These are phyloP conservation scores for Helogale parvula DNA, from an alignment of 2,113 vertebrate species.

Conservation along the genomic window DNA sequence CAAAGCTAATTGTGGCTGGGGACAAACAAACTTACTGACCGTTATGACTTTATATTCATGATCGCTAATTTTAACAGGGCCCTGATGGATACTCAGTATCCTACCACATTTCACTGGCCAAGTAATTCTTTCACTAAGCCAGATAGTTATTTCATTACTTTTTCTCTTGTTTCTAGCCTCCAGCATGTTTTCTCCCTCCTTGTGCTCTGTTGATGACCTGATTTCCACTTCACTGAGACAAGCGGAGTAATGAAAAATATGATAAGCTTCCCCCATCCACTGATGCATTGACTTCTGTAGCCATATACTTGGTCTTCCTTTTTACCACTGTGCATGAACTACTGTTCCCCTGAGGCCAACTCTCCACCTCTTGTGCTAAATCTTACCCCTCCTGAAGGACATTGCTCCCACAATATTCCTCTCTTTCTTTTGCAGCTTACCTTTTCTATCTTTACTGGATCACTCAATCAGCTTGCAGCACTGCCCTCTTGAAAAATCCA, in stretches of 20 bases:
- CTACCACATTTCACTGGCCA: background rate
- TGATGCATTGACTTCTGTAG: background rate
- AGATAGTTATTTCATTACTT: background rate
- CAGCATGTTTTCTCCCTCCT: background rate
- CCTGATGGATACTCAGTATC: background rate
- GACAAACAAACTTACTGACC: background rate
- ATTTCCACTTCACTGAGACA: slow-evolving; percentile 43
- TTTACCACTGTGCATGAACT: background rate
- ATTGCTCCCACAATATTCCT: background rate
- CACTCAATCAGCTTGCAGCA: background rate
- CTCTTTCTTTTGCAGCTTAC: background rate
- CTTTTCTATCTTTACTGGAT: background rate
- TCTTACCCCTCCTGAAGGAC: background rate
- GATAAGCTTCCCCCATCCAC: background rate
- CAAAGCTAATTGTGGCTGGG: background rate
- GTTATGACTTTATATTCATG: background rate
- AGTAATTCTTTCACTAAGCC: background rate
- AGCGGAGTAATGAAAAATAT: background rate
- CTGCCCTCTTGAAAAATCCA: background rate
- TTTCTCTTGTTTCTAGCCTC: background rate
- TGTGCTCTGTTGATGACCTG: background rate
- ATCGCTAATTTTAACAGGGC: background rate
- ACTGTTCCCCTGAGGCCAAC: background rate
- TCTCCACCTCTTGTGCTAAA: background rate
- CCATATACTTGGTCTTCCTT: background rate